phyloP scores from a whole-genome alignment of 2,888 invertebrate genomes.

The Netelia fuscicornis region DNA sequence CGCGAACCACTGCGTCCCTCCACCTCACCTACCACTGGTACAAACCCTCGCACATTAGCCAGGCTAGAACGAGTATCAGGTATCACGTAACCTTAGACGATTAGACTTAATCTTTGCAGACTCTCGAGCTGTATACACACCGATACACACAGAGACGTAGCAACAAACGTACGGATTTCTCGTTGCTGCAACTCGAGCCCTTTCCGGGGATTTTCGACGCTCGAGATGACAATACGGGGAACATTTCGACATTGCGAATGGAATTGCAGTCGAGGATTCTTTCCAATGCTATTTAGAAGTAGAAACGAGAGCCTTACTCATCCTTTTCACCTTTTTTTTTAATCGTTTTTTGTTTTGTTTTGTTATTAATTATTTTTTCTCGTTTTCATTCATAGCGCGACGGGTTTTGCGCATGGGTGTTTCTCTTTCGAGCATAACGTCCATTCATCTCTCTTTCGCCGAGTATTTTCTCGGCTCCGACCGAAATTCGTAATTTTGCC shows the following conservation, averaged over 20 bases:
- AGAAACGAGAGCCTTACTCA: background rate
- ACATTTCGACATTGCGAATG: background rate
- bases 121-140: background rate
- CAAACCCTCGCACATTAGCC: slow-evolving; percentile 37
- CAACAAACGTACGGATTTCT: slow-evolving; percentile 51
- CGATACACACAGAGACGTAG: slow-evolving; percentile 27
- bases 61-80: slow-evolving; percentile 66
- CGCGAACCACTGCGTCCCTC: slow-evolving; percentile 61
- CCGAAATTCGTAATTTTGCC: slow-evolving; percentile 26
- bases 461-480: slow-evolving; percentile 27
- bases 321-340: background rate
- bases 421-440: slow-evolving; percentile 8
- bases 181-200: slow-evolving; percentile 47
- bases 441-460: slow-evolving; percentile 39
- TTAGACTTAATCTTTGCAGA: slow-evolving; percentile 67
- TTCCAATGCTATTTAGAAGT: background rate
- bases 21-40: background rate
- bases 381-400: background rate
- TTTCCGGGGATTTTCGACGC: slow-evolving; percentile 38
- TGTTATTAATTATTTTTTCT: background rate
- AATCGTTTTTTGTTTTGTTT: too few relatives aligned
- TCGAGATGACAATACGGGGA: background rate
- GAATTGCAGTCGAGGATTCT: background rate
- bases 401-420: background rate
- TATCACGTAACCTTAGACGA: slow-evolving; percentile 79